Base-by-base conservation (phyloP, 1,140 invertebrate species). In the Chironomus tepperi region DNA sequence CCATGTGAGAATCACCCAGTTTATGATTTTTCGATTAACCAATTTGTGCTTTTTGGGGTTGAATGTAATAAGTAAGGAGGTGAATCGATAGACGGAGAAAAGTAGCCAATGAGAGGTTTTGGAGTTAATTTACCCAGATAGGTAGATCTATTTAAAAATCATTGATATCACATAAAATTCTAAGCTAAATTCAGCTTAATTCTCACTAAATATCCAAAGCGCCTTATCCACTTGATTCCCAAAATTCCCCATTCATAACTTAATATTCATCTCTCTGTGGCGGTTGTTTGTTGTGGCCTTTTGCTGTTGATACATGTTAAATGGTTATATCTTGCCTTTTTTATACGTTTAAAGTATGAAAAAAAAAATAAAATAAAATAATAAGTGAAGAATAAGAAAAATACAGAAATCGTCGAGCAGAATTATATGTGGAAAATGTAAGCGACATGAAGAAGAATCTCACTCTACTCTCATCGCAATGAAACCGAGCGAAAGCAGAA, bases 221-320 rank as follows among this genome's bases (percentile, higher is more conserved):
- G 24, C 24, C 24, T 34, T 34, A 34, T 1, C 5, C 24, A 34
- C 24, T n/a, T n/a, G n/a, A 34, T 34, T 34, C n/a, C 43, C 9
- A 47, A 12, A n/a, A 57, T 57, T n/a, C 15, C 12, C 47, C 12
- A n/a, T 12, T 57, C n/a, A n/a, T 57, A 15, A n/a, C 7, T 47
- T 47, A 2, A 47, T 47, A 9, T 10, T 57, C 47, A 57, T 57
- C 47, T 57, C 47, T 12, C 47, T 57, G 47, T 57, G 47, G 12
- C 65, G 65, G 65, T 70, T 70, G 65, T 70, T 70, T 70, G 65
- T 57, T 57, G 47, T 57, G 47, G 47, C 65, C 16, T 18, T 70
- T 70, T 18, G 16, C 19, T 70, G 65, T 70, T 70, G 65, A 70
- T 70, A 70, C 65, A 70, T 70, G 65, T 70, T 70, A 70, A 70